These are phyloP conservation scores for Petrolisthes cinctipes DNA, from an alignment of 2,888 invertebrate species.

Conservation along the genomic window DNA sequence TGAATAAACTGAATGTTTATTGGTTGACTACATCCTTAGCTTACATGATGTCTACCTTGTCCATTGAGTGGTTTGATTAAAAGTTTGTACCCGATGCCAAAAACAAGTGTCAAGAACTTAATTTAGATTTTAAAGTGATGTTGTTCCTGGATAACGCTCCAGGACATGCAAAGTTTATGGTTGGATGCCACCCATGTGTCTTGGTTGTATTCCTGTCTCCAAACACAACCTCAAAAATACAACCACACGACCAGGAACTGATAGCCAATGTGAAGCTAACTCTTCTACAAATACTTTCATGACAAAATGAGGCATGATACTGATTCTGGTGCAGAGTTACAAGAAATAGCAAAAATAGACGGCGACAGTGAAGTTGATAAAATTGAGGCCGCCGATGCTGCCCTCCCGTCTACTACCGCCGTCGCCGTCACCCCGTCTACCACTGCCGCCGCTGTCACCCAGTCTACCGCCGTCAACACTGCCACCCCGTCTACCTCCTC, in stretches of 20 bases:
- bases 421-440: no score
- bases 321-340: background rate
- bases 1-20: slow-evolving; percentile 67
- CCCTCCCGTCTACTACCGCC: no score
- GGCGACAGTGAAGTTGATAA: background rate
- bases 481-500: no score
- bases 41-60: slow-evolving; percentile 67
- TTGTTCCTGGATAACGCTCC: slow-evolving; percentile 30
- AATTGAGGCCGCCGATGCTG: background rate
- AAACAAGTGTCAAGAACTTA: background rate
- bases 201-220: background rate
- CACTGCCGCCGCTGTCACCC: no score
- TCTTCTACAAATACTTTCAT: background rate
- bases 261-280: background rate
- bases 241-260: slow-evolving; percentile 43
- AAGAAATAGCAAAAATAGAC: background rate
- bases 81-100: slow-evolving; percentile 25
- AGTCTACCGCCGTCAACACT: no score
- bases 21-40: slow-evolving; percentile 68
- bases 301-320: slow-evolving; percentile 6
- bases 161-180: slow-evolving; percentile 55
- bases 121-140: slow-evolving; percentile 5
- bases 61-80: slow-evolving; percentile 66
- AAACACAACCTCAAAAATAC: slow-evolving; percentile 19
- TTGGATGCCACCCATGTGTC: slow-evolving; percentile 14